Evolutionary conservation across 2,888 invertebrate genomes (phyloP).

Genomic region (Drosophila peninsularis): DNA sequence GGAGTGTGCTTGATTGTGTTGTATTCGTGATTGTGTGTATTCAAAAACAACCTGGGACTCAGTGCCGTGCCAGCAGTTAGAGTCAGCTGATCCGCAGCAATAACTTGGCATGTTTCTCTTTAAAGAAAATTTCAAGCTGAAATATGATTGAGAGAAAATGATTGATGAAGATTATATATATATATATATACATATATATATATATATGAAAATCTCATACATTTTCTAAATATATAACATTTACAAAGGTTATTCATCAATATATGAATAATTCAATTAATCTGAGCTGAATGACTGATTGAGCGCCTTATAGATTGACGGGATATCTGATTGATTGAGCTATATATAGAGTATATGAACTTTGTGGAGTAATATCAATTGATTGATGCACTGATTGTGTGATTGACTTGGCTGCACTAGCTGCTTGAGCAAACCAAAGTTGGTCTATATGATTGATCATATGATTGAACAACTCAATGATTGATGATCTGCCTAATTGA

Average conservation of each 20-base stretch:
- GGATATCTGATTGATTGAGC: not conserved
- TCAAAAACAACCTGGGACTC: conserved; percentile 21
- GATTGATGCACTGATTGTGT: not conserved
- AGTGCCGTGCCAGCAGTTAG: not conserved
- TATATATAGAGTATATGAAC: not conserved
- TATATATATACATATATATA: no score
- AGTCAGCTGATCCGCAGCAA: conserved; percentile 3
- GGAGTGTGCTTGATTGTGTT: conserved; percentile 13
- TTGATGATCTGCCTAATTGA: no score
- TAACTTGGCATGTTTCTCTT: not conserved
- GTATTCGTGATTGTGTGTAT: conserved; percentile 34
- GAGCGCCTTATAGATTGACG: not conserved
- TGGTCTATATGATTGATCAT: no score
- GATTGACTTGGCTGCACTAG: no score
- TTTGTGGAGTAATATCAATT: not conserved
- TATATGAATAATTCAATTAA: not conserved
- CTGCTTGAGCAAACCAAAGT: no score
- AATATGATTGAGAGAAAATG: not conserved
- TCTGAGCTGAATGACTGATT: not conserved
- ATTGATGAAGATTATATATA: not conserved
- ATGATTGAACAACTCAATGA: no score
- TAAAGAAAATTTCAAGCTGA: not conserved
- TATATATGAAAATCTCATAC: not conserved
- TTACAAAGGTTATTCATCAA: no score
- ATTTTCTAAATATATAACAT: no score